Base-by-base conservation (phyloP, 2,888 invertebrate genomes). In the Rhogogaster chlorosoma region DNA sequence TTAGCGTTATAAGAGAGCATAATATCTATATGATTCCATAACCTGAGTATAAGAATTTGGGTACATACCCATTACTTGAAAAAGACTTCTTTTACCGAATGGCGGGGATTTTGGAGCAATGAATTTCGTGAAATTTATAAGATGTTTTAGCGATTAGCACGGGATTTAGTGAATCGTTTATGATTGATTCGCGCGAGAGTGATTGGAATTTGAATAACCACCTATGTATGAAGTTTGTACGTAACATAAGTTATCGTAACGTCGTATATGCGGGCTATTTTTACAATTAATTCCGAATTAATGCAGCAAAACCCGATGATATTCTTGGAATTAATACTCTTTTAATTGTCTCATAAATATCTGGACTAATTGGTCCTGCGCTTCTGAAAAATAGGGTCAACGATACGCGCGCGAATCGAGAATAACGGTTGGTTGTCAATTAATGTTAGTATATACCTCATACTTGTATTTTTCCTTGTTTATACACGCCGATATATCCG, bases 401-500 rank as follows among this genome's bases (percentile, higher is more conserved):
- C 18, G 49, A 45, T 29, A 77, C 61, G 15, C 36, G 29, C 36
- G 80, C 42, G 61, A 80, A 61, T 80, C 80, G 38, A 7, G 49
- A 67, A 67, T 80, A 80, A 80, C 80, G 80, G 80, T 80, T 80
- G 18, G 12, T 57, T 61, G 80, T 80, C 80, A 80, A 80, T 80
- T 80, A 57, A 61, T 61, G 36, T 80, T 80, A 12, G 42, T 80
- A 38, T 36, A 36, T 9, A 32, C 22, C 71, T 73, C 18, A 12
- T 45, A 77, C 61, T 61, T 38, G n/a, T 32, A 38, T 80, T 77
- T 45, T 77, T 77, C 49, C 26, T 53, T 45, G 29, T 77, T 77
- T 77, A 29, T 29, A 49, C 12, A 32, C 77, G n/a, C 10, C 9
- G 29, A 4, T 26, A 18, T 18, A 32, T 18, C 7, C 32, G 26